Evolutionary conservation across 2,797 vertebrate species (phyloP).

Genomic region (Rhinoraja longicauda): DNA sequence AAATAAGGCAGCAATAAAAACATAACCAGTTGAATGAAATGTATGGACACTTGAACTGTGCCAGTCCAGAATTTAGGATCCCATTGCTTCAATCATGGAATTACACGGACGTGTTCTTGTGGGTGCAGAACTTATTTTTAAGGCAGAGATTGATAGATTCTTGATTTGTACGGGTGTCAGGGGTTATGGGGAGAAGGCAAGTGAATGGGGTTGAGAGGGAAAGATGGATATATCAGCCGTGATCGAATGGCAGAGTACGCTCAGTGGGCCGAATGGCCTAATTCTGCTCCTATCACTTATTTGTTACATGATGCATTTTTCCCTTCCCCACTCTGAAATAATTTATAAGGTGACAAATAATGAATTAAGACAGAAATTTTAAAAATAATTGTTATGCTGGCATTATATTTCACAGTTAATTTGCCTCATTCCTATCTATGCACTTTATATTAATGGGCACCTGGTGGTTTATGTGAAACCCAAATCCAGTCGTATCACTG

Average conservation of each 20-base stretch:
- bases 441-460: background rate
- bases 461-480: background rate
- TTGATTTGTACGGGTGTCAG: too few species aligned
- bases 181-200: too few species aligned
- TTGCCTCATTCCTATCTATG: background rate
- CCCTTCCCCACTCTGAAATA: background rate
- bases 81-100: conserved; percentile 12
- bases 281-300: too few species aligned
- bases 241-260: too few species aligned
- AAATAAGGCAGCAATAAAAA: conserved; percentile 19
- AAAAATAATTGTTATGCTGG: background rate
- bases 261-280: too few species aligned
- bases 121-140: background rate
- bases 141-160: too few species aligned
- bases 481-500: background rate
- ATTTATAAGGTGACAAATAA: background rate
- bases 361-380: conserved; percentile 18
- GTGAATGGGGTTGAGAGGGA: too few species aligned
- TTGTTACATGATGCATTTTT: background rate
- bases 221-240: too few species aligned
- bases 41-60: background rate
- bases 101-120: background rate
- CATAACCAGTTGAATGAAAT: background rate
- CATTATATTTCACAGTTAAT: conserved; percentile 9
- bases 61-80: background rate